A percentile compares a stretch with the other conserved stretches of the same genome.
These are phyloP conservation scores for Sesia apiformis DNA, from an alignment of 2,888 invertebrate genomes.

Conservation along the genomic window DNA sequence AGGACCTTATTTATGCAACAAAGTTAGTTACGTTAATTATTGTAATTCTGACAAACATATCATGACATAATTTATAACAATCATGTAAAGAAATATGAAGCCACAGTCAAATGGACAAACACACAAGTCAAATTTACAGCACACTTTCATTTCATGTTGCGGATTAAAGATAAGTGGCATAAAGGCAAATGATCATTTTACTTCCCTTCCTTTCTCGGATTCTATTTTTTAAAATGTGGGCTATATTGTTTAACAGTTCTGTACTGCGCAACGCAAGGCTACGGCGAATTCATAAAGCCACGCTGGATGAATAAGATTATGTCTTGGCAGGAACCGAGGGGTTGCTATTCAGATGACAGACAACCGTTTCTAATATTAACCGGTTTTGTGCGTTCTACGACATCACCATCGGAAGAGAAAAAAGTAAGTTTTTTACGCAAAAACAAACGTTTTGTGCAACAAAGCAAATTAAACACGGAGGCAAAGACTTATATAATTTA, in stretches of 20 bases:
- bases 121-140: too few species aligned
- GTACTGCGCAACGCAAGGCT: constrained; percentile 57
- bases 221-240: not conserved
- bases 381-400: constrained; percentile 42
- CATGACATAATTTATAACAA: too few species aligned
- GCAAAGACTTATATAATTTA: too few species aligned
- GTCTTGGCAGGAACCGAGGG: constrained; percentile 62
- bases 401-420: constrained; percentile 35
- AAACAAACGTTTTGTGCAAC: not conserved
- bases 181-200: too few species aligned
- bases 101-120: not conserved
- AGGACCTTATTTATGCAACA: constrained; percentile 63
- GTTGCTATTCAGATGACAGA: constrained; percentile 60
- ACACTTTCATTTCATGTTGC: too few species aligned
- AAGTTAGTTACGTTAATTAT: constrained; percentile 27
- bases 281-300: constrained; percentile 66
- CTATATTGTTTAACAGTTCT: constrained; percentile 27
- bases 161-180: too few species aligned
- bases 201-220: not conserved
- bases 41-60: too few species aligned
- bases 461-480: not conserved
- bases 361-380: constrained; percentile 54
- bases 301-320: constrained; percentile 66
- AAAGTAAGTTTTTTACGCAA: constrained; percentile 26
- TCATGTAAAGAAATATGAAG: too few species aligned